Conservation (phyloP, 2,113 vertebrate species). For the Xiphorhynchus elegans region DNA sequence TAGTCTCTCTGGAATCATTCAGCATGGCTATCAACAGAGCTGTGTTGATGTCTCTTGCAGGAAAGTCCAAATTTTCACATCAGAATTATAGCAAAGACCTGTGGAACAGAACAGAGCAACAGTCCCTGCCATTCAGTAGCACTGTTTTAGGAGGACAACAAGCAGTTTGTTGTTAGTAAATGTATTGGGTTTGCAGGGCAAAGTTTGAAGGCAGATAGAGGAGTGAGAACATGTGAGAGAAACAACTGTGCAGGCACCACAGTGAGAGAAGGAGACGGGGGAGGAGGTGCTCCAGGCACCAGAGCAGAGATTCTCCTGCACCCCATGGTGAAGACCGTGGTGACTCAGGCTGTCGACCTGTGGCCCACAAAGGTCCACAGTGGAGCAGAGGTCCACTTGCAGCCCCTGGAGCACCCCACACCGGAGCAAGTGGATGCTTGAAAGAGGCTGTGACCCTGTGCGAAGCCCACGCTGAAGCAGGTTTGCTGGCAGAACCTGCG, state of each 20-base stretch:
- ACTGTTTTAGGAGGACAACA: neutral
- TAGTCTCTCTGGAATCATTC: neutral
- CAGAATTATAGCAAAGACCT: neutral
- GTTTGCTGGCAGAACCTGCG: neutral
- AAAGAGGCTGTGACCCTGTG: neutral
- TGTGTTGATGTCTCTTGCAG: neutral
- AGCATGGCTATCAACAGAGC: neutral
- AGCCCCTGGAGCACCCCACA: neutral
- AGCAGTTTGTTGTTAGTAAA: neutral
- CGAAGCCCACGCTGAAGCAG: neutral
- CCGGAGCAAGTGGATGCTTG: neutral
- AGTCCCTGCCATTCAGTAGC: neutral
- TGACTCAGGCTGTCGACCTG: neutral
- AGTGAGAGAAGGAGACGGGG: neutral
- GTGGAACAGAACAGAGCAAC: neutral
- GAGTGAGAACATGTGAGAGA: neutral
- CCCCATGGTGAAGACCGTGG: accelerated
- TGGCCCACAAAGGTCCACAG: neutral
- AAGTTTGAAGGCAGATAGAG: neutral
- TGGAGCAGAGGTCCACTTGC: neutral
- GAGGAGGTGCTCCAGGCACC: accelerated
- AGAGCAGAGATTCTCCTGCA: neutral
- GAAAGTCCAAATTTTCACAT: neutral
- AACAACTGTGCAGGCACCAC: neutral
- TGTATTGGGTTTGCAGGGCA: neutral